phyloP scores from a whole-genome alignment of 2,888 invertebrate species.

The Callinectes sapidus region DNA sequence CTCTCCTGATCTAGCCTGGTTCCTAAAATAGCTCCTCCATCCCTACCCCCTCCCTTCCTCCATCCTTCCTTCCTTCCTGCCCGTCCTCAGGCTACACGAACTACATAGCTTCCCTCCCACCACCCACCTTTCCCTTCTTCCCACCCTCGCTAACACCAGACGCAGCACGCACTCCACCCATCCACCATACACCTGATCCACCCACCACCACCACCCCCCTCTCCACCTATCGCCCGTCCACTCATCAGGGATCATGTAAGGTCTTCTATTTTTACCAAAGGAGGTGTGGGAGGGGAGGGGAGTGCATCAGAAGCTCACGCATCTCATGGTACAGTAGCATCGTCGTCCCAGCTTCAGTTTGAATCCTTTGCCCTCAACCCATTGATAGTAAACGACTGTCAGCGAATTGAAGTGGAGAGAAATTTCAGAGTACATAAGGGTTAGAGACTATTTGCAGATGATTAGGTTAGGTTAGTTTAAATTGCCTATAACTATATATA shows the following conservation, averaged over 20 bases:
- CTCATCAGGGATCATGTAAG: slow-evolving; percentile 6
- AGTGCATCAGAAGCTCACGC: neutral
- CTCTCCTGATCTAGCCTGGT: neutral
- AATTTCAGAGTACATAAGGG: no score
- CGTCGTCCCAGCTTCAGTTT: neutral
- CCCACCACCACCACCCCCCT: neutral
- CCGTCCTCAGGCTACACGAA: neutral
- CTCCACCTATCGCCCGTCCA: neutral
- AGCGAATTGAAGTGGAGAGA: neutral
- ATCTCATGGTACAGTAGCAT: neutral
- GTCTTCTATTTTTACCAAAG: neutral
- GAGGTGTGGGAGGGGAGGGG: neutral
- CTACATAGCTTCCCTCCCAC: neutral
- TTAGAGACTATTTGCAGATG: neutral
- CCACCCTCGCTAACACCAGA: neutral
- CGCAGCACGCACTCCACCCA: neutral
- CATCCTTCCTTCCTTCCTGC: neutral
- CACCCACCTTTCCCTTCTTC: neutral
- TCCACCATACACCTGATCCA: neutral
- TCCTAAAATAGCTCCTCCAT: neutral
- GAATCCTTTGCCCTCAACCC: neutral
- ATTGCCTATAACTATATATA: neutral
- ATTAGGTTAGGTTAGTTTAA: neutral
- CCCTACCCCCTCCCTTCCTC: neutral
- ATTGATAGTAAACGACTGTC: neutral